phyloP scores from a whole-genome alignment of 1,140 invertebrate species.

The Mizuhopecten yessoensis region DNA sequence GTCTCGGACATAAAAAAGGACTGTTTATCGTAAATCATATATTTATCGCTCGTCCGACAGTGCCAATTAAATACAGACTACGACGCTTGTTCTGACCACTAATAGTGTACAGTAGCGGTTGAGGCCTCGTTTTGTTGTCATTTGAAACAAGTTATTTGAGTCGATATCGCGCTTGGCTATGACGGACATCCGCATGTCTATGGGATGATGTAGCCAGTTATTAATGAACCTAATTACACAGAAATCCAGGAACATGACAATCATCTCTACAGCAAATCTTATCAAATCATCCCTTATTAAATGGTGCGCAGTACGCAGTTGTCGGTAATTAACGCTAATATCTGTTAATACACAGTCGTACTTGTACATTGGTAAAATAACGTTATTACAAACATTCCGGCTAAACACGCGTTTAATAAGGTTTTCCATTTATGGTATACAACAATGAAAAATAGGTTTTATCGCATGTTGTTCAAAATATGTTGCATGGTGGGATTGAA shows the following conservation, averaged over 20 bases:
- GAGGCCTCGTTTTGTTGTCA: constrained; percentile 5
- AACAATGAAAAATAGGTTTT: too few species aligned
- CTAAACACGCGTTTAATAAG: too few species aligned
- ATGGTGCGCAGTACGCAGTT: neutral
- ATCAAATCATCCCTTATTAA: neutral
- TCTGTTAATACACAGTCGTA: too few species aligned
- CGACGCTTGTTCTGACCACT: neutral
- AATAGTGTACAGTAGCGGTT: neutral
- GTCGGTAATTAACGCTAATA: neutral
- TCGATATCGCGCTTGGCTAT: neutral
- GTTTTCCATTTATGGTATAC: too few species aligned
- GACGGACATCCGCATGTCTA: neutral
- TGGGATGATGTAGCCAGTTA: neutral
- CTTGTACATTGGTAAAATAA: too few species aligned
- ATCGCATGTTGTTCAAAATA: too few species aligned
- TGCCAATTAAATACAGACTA: neutral
- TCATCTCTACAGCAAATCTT: neutral
- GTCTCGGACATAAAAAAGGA: neutral
- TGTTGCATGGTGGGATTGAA: too few species aligned
- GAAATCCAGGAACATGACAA: neutral
- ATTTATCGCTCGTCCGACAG: neutral
- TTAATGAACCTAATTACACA: neutral
- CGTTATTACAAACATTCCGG: too few species aligned
- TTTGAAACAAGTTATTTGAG: constrained; percentile 20
- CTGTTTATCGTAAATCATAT: constrained; percentile 19